Evolutionary conservation across 2,888 invertebrate species (phyloP), one percentile per base, ranked within the genome.

Genomic region (Oscheius sp.): DNA sequence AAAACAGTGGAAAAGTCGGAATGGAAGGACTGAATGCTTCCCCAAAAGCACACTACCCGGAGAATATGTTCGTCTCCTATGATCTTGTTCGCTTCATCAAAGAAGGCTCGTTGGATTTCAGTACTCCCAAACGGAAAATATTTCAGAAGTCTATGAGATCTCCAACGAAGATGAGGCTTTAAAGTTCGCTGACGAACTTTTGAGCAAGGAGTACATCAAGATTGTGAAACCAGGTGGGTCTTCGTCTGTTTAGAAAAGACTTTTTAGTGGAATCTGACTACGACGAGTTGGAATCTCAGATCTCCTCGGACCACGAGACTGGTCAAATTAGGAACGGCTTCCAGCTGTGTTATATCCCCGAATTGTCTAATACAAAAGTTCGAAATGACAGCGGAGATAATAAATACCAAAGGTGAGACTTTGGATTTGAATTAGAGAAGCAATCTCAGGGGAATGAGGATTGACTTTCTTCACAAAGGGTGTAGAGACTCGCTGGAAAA

Each of bases 331-430:
- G 93, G 53, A 91, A 93, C 70, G 97, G 97, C 0, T 96, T 96
- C 88, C 95, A 93, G 87, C 90, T 97, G 83, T 97, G 95, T 86
- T 93, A 92, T 85, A 91, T 96, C 73, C 90, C 92, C 10, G 61
- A 61, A 29, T 15, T 12, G 45, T 42, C 23, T 15, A 23, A 15
- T 4, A 15, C n/a, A 2, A 55, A 55, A 20, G 33, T 23, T 20
- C n/a, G 55, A 12, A 33, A 15, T 10, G 53, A 52, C 61, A 79
- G 45, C 70, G 77, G 57, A 34, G 48, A 27, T 48, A 45, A 25
- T 42, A 25, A 27, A 42, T 61, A 33, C 23, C 48, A 48, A 2
- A 20, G 33, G 63, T 48, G n/a, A 15, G 57, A 20, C 12, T 23
- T 5, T 8, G 4, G 12, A 23, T 52, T 6, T 10, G 52, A 8